Percentiles rank a stretch among this genome's conserved stretches.
Conservation (phyloP, 2,797 vertebrate species). For the Fratercula arctica region DNA sequence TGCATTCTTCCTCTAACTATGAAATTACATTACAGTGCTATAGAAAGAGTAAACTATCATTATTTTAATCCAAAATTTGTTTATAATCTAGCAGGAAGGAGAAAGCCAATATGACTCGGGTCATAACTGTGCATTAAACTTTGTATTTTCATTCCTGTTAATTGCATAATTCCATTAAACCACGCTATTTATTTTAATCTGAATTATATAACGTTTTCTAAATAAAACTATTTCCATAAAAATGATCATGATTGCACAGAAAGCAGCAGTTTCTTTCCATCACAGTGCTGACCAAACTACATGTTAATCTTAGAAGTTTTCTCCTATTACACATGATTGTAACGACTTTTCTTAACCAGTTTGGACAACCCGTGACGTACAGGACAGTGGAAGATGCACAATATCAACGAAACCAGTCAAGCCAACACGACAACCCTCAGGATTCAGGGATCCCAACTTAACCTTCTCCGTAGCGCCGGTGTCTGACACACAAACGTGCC, state of each 20-base stretch:
- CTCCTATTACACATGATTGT: not conserved
- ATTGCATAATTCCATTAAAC: not conserved
- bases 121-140: not conserved
- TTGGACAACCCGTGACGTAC: not conserved
- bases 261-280: not conserved
- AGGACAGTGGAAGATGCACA: accelerated
- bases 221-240: not conserved
- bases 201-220: not conserved
- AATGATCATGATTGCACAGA: not conserved
- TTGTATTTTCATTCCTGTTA: not conserved
- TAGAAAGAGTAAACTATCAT: conserved; percentile 33
- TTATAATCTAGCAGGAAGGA: conserved; percentile 4
- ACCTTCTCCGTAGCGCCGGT: not conserved
- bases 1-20: conserved; percentile 13
- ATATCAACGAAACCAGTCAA: accelerated
- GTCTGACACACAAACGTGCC: accelerated
- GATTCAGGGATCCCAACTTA: not conserved
- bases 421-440: accelerated
- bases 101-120: not conserved
- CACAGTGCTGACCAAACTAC: not conserved
- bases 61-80: conserved; percentile 3
- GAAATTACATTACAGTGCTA: conserved; percentile 40
- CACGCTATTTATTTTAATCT: not conserved
- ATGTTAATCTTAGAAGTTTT: not conserved
- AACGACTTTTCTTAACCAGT: not conserved